These are phyloP conservation scores for Drosophila paranaensis DNA, from an alignment of 2,888 invertebrate genomes.

Conservation along the genomic window DNA sequence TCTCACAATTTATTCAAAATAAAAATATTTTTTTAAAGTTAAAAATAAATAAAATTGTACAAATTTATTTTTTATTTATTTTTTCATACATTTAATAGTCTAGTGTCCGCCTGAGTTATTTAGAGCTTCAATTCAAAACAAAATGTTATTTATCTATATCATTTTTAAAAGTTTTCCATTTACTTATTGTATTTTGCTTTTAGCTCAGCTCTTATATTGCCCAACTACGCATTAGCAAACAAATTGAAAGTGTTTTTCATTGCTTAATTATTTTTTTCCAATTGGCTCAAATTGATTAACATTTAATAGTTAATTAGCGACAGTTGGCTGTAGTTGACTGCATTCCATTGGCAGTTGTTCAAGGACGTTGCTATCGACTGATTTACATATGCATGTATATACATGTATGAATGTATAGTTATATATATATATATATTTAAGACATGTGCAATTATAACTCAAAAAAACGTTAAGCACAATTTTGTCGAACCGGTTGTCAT, in stretches of 20 bases:
- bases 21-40: no score
- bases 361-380: constrained; percentile 43
- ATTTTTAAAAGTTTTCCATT: background rate
- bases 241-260: constrained; percentile 4
- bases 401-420: background rate
- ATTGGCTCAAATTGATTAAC: constrained; percentile 25
- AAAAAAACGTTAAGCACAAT: constrained; percentile 41
- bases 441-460: constrained; percentile 42
- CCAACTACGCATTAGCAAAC: background rate
- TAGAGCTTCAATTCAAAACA: background rate
- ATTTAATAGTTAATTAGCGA: constrained; percentile 25
- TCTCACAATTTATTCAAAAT: no score
- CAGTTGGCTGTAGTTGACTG: constrained; percentile 17
- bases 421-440: background rate
- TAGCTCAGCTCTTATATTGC: background rate
- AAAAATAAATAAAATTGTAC: no score
- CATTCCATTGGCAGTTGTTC: constrained; percentile 39
- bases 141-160: background rate
- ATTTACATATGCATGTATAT: background rate
- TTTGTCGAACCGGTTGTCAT: constrained; percentile 45
- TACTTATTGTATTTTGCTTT: background rate
- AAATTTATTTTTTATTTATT: no score
- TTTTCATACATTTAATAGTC: no score
- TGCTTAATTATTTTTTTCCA: constrained; percentile 1
- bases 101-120: background rate